Percentiles rank a stretch among this genome's conserved stretches.
Conservation (phyloP, 1,140 invertebrate species). For the Anoplolepis gracilipes region DNA sequence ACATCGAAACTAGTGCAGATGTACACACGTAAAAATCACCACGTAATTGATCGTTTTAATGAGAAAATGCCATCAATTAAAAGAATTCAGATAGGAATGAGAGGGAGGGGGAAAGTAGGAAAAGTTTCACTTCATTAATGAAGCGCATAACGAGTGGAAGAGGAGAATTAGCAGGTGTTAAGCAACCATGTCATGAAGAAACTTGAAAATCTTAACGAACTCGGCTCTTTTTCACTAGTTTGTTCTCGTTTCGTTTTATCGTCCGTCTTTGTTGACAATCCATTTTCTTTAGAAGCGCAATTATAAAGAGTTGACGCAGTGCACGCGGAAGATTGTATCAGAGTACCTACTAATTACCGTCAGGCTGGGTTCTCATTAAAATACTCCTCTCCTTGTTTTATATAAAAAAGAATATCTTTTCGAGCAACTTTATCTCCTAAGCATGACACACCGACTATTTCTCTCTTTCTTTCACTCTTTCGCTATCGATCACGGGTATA, state of each 20-base stretch:
- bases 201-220: slow-evolving; percentile 75
- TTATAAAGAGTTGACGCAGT: slow-evolving; percentile 54
- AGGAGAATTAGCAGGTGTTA: slow-evolving; percentile 61
- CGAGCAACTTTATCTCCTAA: not conserved
- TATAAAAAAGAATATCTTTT: slow-evolving; percentile 36
- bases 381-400: slow-evolving; percentile 41
- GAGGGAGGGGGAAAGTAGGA: not conserved
- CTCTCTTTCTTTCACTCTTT: no score
- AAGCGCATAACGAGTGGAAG: slow-evolving; percentile 53
- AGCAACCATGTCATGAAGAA: slow-evolving; percentile 67
- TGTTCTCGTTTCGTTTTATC: slow-evolving; percentile 46
- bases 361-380: slow-evolving; percentile 83
- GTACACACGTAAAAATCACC: not conserved
- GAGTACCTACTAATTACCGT: slow-evolving; percentile 82
- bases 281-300: slow-evolving; percentile 52
- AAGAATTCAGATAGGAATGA: not conserved
- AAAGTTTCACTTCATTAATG: slow-evolving; percentile 50
- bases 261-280: slow-evolving; percentile 20
- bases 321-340: slow-evolving; percentile 50
- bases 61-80: not conserved
- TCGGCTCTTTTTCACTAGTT: slow-evolving; percentile 54
- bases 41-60: not conserved
- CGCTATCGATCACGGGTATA: slow-evolving; percentile 21
- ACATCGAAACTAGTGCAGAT: not conserved
- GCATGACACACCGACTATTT: not conserved